Percentiles rank a stretch among this genome's conserved stretches.
These are phyloP conservation scores for Athalia cordata DNA, from an alignment of 2,888 invertebrate species.

Conservation along the genomic window DNA sequence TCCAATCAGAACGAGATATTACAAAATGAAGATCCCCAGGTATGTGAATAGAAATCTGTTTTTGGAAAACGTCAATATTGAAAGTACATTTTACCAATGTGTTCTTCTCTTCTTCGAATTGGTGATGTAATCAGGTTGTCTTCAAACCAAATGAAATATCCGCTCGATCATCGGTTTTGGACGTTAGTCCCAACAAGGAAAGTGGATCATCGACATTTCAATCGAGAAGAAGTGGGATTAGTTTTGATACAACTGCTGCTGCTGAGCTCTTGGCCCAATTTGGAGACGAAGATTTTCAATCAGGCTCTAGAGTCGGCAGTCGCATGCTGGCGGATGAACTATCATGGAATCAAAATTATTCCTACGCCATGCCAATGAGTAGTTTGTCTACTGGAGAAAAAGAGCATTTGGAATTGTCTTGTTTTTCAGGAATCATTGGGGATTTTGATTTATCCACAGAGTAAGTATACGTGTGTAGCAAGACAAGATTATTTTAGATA, in stretches of 20 bases:
- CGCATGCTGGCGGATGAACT: slow-evolving; percentile 72
- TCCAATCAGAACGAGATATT: slow-evolving; percentile 35
- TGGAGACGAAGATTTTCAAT: slow-evolving; percentile 65
- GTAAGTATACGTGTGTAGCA: slow-evolving; percentile 51
- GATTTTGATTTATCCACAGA: slow-evolving; percentile 65
- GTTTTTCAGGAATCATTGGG: slow-evolving; percentile 69
- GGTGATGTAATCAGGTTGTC: slow-evolving; percentile 56
- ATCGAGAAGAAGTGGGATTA: slow-evolving; percentile 57
- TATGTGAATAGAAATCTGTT: slow-evolving; percentile 35
- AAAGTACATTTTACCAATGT: slow-evolving; percentile 21
- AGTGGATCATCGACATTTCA: slow-evolving; percentile 49
- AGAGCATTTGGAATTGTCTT: slow-evolving; percentile 65
- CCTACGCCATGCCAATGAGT: slow-evolving; percentile 56
- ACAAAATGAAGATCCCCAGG: slow-evolving; percentile 52
- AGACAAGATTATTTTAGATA: neutral
- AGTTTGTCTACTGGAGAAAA: slow-evolving; percentile 53
- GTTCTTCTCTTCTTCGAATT: slow-evolving; percentile 5
- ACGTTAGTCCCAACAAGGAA: slow-evolving; percentile 53
- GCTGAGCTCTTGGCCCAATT: slow-evolving; percentile 66
- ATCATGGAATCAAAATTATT: slow-evolving; percentile 69
- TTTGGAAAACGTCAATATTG: neutral
- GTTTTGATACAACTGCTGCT: slow-evolving; percentile 61
- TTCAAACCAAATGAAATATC: slow-evolving; percentile 68
- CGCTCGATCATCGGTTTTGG: slow-evolving; percentile 66
- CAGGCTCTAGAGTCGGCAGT: slow-evolving; percentile 69